Conservation (phyloP, 2,113 vertebrate species). For the Siphamia tubifer region DNA sequence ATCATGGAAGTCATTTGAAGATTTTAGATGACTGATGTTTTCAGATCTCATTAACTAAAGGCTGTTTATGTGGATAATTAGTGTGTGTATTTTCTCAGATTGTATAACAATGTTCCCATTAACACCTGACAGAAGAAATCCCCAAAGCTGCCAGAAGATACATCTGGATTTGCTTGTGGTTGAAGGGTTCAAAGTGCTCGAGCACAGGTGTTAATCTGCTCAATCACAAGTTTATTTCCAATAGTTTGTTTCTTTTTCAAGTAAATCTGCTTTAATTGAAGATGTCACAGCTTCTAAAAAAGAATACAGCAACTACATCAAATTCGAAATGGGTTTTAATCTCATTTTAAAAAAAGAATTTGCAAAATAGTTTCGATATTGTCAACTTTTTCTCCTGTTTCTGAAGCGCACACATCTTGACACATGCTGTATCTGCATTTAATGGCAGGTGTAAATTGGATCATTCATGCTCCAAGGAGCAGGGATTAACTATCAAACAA, state of each 20-base stretch:
- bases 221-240: slow-evolving; percentile 37
- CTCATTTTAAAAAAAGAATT: not conserved
- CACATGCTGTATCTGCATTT: slow-evolving; percentile 54
- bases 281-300: slow-evolving; percentile 46
- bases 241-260: slow-evolving; percentile 15
- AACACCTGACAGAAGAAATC: slow-evolving; percentile 70
- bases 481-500: slow-evolving; percentile 73
- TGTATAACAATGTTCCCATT: slow-evolving; percentile 69
- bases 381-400: not conserved
- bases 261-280: slow-evolving; percentile 26
- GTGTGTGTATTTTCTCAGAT: slow-evolving; percentile 61
- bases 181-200: slow-evolving; percentile 54
- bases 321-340: slow-evolving; percentile 11
- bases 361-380: not conserved
- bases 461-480: slow-evolving; percentile 67
- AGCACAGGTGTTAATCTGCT: slow-evolving; percentile 55
- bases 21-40: slow-evolving; percentile 67
- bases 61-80: slow-evolving; percentile 73
- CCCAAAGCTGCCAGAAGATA: slow-evolving; percentile 61
- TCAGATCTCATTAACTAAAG: slow-evolving; percentile 75
- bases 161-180: slow-evolving; percentile 65
- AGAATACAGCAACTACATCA: slow-evolving; percentile 15
- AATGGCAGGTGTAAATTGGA: slow-evolving; percentile 75
- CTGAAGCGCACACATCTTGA: slow-evolving; percentile 42
- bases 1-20: slow-evolving; percentile 65